These are phyloP conservation scores for Apodemia mormo DNA, from an alignment of 2,888 invertebrate genomes.

Conservation along the genomic window DNA sequence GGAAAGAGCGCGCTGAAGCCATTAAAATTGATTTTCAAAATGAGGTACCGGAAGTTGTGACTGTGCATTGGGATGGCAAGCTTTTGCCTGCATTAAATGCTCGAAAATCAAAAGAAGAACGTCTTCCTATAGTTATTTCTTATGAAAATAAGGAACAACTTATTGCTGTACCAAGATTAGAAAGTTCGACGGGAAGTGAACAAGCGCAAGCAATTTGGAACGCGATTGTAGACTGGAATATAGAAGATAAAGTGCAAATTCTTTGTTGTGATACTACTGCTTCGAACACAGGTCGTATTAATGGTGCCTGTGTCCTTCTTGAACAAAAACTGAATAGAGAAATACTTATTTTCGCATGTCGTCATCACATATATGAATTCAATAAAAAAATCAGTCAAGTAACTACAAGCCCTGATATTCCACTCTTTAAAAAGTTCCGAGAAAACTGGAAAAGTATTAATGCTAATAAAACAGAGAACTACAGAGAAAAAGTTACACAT, in stretches of 20 bases:
- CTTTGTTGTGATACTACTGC: too few species aligned
- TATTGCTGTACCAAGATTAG: too few species aligned
- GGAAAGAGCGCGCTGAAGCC: slow-evolving; percentile 4
- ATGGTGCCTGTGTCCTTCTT: too few species aligned
- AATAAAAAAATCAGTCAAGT: not conserved
- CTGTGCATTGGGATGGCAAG: not conserved
- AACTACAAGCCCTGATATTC: not conserved
- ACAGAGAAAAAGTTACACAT: not conserved
- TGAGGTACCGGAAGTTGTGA: not conserved
- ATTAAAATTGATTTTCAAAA: slow-evolving; percentile 21
- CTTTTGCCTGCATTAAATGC: not conserved
- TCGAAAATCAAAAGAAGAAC: not conserved
- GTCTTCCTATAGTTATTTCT: not conserved
- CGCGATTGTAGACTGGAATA: too few species aligned
- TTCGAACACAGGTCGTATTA: too few species aligned
- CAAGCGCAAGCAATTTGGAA: too few species aligned
- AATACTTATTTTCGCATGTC: not conserved
- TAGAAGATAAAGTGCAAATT: too few species aligned
- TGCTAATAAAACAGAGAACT: not conserved
- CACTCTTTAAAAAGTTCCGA: not conserved
- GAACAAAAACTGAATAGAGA: not conserved
- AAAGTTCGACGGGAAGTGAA: not conserved
- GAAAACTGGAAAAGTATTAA: not conserved
- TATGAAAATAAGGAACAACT: too few species aligned
- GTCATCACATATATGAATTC: not conserved